phyloP scores from a whole-genome alignment of 2,888 invertebrate species.

The Hypomecis atomaria region DNA sequence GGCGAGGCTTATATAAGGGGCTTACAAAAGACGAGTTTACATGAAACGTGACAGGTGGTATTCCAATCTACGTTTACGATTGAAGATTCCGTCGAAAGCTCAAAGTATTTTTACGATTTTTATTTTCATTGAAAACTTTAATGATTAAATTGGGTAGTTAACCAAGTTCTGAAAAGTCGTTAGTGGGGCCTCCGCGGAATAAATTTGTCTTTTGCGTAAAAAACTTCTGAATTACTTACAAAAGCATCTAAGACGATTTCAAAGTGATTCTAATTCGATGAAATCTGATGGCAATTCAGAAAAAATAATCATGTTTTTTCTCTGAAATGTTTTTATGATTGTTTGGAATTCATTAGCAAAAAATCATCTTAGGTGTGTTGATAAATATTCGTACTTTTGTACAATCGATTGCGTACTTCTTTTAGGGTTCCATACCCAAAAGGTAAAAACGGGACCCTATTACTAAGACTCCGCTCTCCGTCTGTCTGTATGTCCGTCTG shows the following conservation, averaged over 20 bases:
- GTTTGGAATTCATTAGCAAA: too few species aligned
- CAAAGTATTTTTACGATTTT: constrained; percentile 52
- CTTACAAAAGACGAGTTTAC: constrained; percentile 42
- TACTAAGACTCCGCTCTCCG: too few species aligned
- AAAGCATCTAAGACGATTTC: constrained; percentile 35
- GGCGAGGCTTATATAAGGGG: constrained; percentile 44
- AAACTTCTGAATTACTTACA: constrained; percentile 36
- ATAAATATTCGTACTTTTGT: too few species aligned
- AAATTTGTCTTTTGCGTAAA: constrained; percentile 36
- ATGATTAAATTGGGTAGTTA: constrained; percentile 45
- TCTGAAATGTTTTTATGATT: too few species aligned
- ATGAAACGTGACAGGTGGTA: constrained; percentile 56
- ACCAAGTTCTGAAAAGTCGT: constrained; percentile 44
- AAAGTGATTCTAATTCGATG: constrained; percentile 34
- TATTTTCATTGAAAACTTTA: constrained; percentile 46
- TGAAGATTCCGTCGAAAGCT: constrained; percentile 48
- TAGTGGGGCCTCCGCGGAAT: constrained; percentile 40
- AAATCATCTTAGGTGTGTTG: too few species aligned
- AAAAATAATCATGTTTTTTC: too few species aligned
- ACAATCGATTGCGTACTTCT: too few species aligned
- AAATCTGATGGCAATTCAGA: constrained; percentile 7
- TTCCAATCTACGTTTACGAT: constrained; percentile 59
- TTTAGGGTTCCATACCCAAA: too few species aligned
- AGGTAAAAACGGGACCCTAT: too few species aligned
- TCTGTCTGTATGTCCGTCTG: too few species aligned